These are phyloP conservation scores for Laticauda colubrina DNA, from an alignment of 2,113 vertebrate species.

Conservation along the genomic window DNA sequence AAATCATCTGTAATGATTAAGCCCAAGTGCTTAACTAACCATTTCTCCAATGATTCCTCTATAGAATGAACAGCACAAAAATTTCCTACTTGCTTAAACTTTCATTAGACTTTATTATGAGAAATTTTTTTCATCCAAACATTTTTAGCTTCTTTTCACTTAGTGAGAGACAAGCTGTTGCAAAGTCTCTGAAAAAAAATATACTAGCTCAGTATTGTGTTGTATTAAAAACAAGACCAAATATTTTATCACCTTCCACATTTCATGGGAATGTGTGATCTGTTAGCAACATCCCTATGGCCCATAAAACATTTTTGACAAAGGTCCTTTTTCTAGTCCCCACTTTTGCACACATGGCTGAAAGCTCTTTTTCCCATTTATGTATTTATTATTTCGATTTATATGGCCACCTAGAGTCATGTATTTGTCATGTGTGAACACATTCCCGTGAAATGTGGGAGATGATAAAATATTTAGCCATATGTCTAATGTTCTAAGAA, in stretches of 20 bases:
- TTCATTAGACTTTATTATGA: not conserved
- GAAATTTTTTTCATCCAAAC: not conserved
- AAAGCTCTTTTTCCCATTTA: not conserved
- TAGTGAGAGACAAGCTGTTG: not conserved
- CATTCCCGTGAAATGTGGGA: not conserved
- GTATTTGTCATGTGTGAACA: not conserved
- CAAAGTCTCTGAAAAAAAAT: not conserved
- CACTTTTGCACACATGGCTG: not conserved
- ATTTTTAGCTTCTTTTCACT: not conserved
- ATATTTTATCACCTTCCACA: not conserved
- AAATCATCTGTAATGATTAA: not conserved
- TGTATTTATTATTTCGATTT: not conserved
- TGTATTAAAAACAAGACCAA: not conserved
- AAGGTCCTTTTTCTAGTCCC: not conserved
- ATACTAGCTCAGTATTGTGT: not conserved
- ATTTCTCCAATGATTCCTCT: not conserved
- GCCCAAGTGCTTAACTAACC: not conserved
- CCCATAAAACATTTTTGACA: not conserved
- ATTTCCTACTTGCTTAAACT: not conserved
- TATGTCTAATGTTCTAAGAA: not conserved
- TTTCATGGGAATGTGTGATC: not conserved
- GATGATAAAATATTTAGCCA: conserved; percentile 12
- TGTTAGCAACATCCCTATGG: not conserved
- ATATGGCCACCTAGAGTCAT: not conserved
- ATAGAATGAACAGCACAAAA: not conserved